These are phyloP conservation scores for Trogon melanurus DNA, from an alignment of 2,113 vertebrate genomes.

Conservation along the genomic window DNA sequence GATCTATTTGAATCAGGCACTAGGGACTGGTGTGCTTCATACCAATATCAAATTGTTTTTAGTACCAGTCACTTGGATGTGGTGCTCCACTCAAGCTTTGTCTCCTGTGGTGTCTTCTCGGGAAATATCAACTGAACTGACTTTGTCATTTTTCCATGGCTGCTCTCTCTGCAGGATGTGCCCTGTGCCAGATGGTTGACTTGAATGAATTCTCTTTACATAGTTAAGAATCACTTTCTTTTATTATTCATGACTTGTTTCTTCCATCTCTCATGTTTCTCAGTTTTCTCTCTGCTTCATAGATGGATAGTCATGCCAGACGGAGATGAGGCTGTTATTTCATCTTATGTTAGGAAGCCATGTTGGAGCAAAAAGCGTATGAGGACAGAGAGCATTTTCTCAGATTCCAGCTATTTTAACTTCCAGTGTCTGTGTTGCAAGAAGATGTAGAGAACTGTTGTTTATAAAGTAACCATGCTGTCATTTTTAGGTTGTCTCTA, in stretches of 20 bases:
- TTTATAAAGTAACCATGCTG: neutral
- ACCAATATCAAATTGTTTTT: neutral
- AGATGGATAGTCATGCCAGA: neutral
- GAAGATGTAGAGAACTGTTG: neutral
- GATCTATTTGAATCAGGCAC: neutral
- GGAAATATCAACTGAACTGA: conserved; percentile 21
- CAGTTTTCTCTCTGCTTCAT: conserved; percentile 36
- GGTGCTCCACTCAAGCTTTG: neutral
- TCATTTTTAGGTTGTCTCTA: neutral
- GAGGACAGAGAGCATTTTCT: neutral
- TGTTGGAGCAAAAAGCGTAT: neutral
- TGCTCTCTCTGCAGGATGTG: conserved; percentile 56
- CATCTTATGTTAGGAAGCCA: neutral
- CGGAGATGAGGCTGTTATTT: conserved; percentile 27
- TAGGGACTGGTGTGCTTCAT: neutral
- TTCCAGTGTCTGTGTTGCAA: neutral
- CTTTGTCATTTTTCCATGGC: conserved; percentile 47
- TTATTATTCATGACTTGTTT: conserved; percentile 63
- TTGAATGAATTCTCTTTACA: conserved; percentile 63
- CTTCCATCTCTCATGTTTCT: conserved; percentile 60
- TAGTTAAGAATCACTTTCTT: conserved; percentile 60
- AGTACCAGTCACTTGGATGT: neutral
- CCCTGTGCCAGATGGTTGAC: conserved; percentile 61
- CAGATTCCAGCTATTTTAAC: neutral
- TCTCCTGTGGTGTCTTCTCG: conserved; percentile 45